These are phyloP conservation scores for Circaetus cinerascens DNA, from an alignment of 2,113 vertebrate genomes.

Conservation along the genomic window DNA sequence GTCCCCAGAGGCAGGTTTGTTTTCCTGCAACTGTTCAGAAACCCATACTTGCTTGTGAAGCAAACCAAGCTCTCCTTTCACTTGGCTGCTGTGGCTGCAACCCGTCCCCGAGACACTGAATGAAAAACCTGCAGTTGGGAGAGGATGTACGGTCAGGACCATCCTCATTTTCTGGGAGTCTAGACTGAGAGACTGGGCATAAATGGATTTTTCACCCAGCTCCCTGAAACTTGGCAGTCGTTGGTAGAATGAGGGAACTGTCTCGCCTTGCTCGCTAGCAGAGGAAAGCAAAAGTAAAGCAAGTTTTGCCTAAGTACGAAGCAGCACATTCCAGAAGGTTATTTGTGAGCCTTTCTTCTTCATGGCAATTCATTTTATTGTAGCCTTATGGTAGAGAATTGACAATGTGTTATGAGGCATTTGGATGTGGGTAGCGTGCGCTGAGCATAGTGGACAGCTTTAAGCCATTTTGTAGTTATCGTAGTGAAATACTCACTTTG, in stretches of 20 bases:
- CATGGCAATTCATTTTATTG: accelerated
- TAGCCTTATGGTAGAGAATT: no score
- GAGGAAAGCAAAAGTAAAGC: neutral
- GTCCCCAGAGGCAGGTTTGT: neutral
- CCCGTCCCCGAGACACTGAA: accelerated
- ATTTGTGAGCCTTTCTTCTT: neutral
- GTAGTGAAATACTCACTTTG: accelerated
- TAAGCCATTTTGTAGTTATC: accelerated
- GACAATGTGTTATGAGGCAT: accelerated
- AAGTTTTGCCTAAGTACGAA: accelerated
- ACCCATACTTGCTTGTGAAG: accelerated
- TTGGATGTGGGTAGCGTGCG: accelerated
- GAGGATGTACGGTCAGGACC: accelerated
- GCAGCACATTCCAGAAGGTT: neutral
- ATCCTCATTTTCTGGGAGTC: accelerated
- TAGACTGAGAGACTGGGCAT: neutral
- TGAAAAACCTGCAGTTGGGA: neutral
- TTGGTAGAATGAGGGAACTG: neutral
- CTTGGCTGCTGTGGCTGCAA: neutral
- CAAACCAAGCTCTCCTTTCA: neutral
- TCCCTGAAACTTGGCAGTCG: accelerated
- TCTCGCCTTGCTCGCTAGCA: neutral
- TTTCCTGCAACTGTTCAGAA: neutral
- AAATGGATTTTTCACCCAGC: neutral
- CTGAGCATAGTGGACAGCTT: neutral